phyloP scores from a whole-genome alignment of 92 coral and sea anemone genomes.

The Plumapathes pennacea region DNA sequence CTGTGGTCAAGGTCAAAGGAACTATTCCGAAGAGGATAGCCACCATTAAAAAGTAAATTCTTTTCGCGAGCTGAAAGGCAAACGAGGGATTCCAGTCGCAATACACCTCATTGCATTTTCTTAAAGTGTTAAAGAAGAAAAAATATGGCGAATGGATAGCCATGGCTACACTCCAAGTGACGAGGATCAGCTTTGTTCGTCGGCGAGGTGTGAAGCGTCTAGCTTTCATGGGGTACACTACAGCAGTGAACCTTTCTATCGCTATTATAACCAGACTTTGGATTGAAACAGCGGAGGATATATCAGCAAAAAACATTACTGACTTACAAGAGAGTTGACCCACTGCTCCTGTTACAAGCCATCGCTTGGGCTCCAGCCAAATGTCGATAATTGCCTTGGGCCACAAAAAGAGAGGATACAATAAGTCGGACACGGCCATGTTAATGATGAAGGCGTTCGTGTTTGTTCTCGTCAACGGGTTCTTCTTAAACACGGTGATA shows the following conservation, averaged over 20 bases:
- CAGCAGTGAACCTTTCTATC: conserved; percentile 57
- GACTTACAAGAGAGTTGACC: conserved; percentile 50
- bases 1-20: too few species aligned
- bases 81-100: conserved; percentile 32
- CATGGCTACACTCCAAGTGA: conserved; percentile 53
- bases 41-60: conserved; percentile 9
- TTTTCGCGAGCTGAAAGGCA: not conserved
- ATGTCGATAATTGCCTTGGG: conserved; percentile 48
- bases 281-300: conserved; percentile 52
- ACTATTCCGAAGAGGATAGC: too few species aligned
- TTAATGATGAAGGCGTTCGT: conserved; percentile 54
- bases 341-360: conserved; percentile 40
- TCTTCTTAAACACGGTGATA: conserved; percentile 27
- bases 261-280: conserved; percentile 51
- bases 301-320: conserved; percentile 36
- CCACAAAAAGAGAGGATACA: conserved; percentile 28
- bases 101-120: conserved; percentile 4
- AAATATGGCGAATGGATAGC: conserved; percentile 31
- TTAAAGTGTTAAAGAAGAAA: conserved; percentile 11
- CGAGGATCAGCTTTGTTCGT: conserved; percentile 23
- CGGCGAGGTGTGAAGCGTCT: conserved; percentile 17
- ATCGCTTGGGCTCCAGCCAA: conserved; percentile 16
- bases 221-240: conserved; percentile 55
- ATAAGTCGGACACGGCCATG: conserved; percentile 65
- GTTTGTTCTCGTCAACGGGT: conserved; percentile 52